Conservation (phyloP, 2,888 invertebrate species). For the Aspidiotus rigidus region DNA sequence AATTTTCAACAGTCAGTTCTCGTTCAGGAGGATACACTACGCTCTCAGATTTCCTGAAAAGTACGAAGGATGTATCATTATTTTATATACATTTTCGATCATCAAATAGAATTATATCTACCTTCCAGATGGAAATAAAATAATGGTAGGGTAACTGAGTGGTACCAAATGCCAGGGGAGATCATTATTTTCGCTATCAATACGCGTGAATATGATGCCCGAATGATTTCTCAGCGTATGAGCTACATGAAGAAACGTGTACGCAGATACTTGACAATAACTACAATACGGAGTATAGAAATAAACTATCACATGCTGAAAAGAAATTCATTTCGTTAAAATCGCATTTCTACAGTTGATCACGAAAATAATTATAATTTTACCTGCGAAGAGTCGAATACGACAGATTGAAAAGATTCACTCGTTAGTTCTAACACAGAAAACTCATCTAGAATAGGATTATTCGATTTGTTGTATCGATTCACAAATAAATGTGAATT, state of each 20-base stretch:
- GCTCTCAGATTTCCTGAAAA: conserved; percentile 59
- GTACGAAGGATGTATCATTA: conserved; percentile 31
- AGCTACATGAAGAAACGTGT: conserved; percentile 58
- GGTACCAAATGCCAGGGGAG: conserved; percentile 79
- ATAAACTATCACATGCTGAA: conserved; percentile 60
- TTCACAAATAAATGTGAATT: conserved; percentile 15
- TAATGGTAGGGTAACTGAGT: conserved; percentile 65
- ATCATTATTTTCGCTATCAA: conserved; percentile 76
- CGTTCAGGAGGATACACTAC: conserved; percentile 55
- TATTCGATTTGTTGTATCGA: conserved; percentile 10
- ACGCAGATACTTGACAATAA: conserved; percentile 61
- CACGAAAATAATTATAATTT: neutral
- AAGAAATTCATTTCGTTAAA: neutral
- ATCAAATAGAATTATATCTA: conserved; percentile 41
- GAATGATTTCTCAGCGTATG: conserved; percentile 51
- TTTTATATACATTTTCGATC: neutral
- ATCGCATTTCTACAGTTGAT: neutral
- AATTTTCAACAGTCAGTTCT: conserved; percentile 56
- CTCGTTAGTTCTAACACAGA: conserved; percentile 16
- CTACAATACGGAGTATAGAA: conserved; percentile 71
- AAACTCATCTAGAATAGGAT: conserved; percentile 8
- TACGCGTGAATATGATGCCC: conserved; percentile 53
- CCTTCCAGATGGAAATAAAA: conserved; percentile 68
- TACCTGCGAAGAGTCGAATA: conserved; percentile 22
- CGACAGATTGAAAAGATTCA: conserved; percentile 18